Base-by-base conservation (phyloP, 2,113 vertebrate species). In the Alces alces region DNA sequence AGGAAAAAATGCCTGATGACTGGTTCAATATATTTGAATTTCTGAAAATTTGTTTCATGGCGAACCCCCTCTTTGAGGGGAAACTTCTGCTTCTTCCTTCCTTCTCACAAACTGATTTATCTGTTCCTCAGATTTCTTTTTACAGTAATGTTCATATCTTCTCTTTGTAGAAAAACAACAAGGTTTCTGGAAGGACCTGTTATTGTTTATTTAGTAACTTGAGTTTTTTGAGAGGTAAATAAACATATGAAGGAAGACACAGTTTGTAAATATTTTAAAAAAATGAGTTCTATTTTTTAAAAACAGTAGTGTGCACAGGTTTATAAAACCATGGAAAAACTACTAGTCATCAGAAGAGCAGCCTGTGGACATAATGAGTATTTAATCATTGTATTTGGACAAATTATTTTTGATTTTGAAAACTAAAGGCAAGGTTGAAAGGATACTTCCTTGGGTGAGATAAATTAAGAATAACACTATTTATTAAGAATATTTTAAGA, bases 11-110 rank as follows among this genome's bases (percentile, higher is more conserved):
- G 27, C 27, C 16, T 50, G 61, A 28, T 79, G 66, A 27, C 47
- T 86, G 5, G 25, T 58, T 98, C n/a, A 85, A 52, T 79, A 87
- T 54, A 78, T 60, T 91, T 70, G 57, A 89, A 96, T 64, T 86
- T 97, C 55, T 82, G 50, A 95, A 96, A 94, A 94, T 95, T 13
- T 92, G 33, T 39, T 83, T 64, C 89, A 89, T 87, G 36, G 84
- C 33, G 30, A 97, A 52, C 87, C 8, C 91, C 3, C 14, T 92
- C 54, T 95, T 47, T 45, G 12, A 55, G 30, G 10, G 3, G 6
- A 1, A 52, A 70, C 5, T 78, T 60, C 47, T 79, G 39, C 16
- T 23, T 52, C 36, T 70, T 70, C 64, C 14, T 93, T 86, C 17
- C 89, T 54, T 91, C 19, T 89, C 7, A 55, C 15, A 79, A n/a